Percentiles rank a stretch among this genome's conserved stretches.
Conservation (phyloP, 2,888 invertebrate genomes). For the Drosophila monieri region DNA sequence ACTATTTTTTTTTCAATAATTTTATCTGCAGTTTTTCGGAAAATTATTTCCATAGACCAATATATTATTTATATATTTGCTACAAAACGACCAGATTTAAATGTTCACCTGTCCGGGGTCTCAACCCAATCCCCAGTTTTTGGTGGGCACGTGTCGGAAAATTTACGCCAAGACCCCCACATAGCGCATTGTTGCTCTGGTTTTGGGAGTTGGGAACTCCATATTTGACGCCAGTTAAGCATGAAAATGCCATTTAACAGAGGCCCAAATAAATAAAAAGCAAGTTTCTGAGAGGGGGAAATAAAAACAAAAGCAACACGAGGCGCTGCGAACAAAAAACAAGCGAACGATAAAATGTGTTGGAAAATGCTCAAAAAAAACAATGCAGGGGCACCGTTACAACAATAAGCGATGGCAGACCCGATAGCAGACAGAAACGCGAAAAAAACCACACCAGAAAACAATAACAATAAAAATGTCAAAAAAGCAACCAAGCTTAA, state of each 20-base stretch:
- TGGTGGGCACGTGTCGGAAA: constrained; percentile 64
- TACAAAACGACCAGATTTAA: constrained; percentile 28
- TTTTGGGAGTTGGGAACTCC: constrained; percentile 40
- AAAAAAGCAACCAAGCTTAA: constrained; percentile 75
- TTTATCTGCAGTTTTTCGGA: constrained; percentile 40
- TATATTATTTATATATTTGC: constrained; percentile 48
- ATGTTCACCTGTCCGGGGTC: constrained; percentile 47
- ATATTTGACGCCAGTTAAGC: constrained; percentile 79
- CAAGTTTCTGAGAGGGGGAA: constrained; percentile 51
- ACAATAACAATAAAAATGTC: constrained; percentile 80
- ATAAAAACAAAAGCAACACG: constrained; percentile 40
- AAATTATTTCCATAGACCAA: constrained; percentile 46
- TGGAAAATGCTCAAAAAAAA: constrained; percentile 71
- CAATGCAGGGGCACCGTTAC: constrained; percentile 62
- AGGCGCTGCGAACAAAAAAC: constrained; percentile 36
- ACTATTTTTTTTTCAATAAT: constrained; percentile 20
- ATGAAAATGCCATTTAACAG: constrained; percentile 80
- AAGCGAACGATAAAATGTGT: constrained; percentile 55
- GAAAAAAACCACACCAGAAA: constrained; percentile 63
- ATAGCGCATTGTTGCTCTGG: not conserved
- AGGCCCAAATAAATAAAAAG: constrained; percentile 51
- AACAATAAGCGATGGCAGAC: constrained; percentile 35
- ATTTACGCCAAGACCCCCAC: constrained; percentile 35
- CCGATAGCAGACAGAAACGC: constrained; percentile 61
- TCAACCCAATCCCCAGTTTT: not conserved